These are phyloP conservation scores for Barnardius zonarius DNA, from an alignment of 2,113 vertebrate genomes.

Conservation along the genomic window DNA sequence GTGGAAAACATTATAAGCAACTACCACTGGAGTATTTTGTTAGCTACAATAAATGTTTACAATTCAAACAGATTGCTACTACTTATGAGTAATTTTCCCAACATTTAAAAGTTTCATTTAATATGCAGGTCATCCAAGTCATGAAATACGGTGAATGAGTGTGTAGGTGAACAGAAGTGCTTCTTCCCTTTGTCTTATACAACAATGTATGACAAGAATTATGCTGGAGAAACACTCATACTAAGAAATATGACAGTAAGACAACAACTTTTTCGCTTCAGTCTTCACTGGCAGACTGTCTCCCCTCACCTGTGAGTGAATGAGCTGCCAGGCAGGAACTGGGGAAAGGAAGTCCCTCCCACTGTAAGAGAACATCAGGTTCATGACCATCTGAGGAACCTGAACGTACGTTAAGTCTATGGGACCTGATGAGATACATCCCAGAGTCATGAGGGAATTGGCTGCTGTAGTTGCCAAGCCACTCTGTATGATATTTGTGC, in stretches of 20 bases:
- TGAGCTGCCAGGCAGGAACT: not conserved
- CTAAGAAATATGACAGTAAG: not conserved
- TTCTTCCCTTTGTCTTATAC: not conserved
- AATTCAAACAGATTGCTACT: not conserved
- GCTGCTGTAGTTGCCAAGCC: not conserved
- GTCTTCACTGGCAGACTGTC: not conserved
- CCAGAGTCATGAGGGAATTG: not conserved
- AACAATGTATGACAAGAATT: not conserved
- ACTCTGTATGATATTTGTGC: not conserved
- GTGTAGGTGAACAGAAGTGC: not conserved
- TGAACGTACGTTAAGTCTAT: not conserved
- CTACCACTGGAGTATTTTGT: not conserved
- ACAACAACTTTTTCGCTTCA: not conserved
- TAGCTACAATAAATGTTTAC: not conserved
- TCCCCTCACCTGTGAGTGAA: not conserved
- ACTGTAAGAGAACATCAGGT: not conserved
- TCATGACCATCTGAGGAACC: not conserved
- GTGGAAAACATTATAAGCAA: not conserved
- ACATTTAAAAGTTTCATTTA: not conserved
- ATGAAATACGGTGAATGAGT: not conserved
- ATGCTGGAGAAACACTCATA: not conserved
- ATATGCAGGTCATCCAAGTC: not conserved
- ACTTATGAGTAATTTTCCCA: not conserved
- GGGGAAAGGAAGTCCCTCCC: not conserved
- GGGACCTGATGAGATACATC: not conserved